Base-by-base conservation (phyloP, 1,140 invertebrate species). In the Choristoneura fumiferana region DNA sequence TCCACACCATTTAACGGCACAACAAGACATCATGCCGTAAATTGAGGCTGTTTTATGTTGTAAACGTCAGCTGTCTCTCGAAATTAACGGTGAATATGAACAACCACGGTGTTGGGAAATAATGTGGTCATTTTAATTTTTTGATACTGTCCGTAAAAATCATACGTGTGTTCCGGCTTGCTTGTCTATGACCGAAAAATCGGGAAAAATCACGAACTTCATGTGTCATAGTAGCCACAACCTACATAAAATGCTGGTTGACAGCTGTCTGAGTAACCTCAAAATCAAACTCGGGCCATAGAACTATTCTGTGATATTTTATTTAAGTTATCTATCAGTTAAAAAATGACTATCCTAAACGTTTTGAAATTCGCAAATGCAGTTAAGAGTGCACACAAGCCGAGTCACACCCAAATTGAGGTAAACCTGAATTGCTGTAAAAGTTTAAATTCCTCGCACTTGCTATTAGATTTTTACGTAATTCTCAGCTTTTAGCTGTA, bases 341-440 rank as follows among this genome's bases (percentile, higher is more conserved):
- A 15, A 35, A 81, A 53, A 67, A 87, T 87, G 84, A 84, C 84
- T 39, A 63, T 85, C 60, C 63, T 74, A 58, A 84, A 81, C 63
- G 55, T 78, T 18, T 59, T 73, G 35, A 73, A 80, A 49, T 54
- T 75, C 63, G 43, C 63, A 37, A 78, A 73, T 59, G 34, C 72
- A 52, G 62, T 75, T 8, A 77, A 62, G 59, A 49, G 70, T 59
- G 35, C 62, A 5, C 78, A 72, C 34, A 79, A 76, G 56, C 52
- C 54, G 37, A 65, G 62, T 38, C 12, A 73, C 18, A 66, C 65
- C 15, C 70, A 78, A 71, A 63, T 74, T 52, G 60, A 83, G 74
- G 79, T 85, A 72, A 77, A 38, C 15, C 12, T 29, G n/a, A n/a
- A 35, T 55, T 59, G 4, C 14, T 37, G 39, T 49, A 5, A 12